Evolutionary conservation across 1,140 invertebrate species (phyloP).

Genomic region (Dinoponera quadriceps): DNA sequence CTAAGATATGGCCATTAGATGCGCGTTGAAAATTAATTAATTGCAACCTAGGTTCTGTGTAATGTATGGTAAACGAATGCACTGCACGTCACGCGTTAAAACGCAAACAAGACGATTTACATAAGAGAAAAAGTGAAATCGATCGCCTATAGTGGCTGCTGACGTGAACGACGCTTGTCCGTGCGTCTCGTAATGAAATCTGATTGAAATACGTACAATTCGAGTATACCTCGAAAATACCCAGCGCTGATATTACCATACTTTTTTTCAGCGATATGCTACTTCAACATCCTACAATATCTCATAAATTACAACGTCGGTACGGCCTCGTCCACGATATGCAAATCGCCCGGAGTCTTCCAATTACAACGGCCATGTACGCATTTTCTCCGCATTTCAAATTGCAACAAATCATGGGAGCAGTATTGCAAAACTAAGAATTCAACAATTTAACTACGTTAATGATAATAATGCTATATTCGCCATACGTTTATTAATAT

Average conservation of each 20-base stretch:
- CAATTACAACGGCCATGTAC: neutral
- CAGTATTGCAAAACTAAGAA: neutral
- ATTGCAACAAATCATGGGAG: no score
- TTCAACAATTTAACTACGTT: no score
- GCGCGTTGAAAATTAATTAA: neutral
- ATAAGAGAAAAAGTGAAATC: neutral
- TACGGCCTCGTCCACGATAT: slow-evolving; percentile 10
- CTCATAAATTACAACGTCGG: neutral
- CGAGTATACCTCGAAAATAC: neutral
- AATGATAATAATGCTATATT: no score
- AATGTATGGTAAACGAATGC: neutral
- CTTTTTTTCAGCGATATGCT: slow-evolving; percentile 15
- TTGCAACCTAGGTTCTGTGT: neutral
- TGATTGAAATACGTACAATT: slow-evolving; percentile 1
- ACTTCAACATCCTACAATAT: neutral
- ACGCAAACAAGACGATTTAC: neutral
- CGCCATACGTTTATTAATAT: no score
- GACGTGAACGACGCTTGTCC: neutral
- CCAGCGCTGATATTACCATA: neutral
- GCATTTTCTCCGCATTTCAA: neutral
- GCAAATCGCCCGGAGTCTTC: neutral
- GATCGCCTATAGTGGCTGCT: neutral
- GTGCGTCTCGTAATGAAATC: neutral
- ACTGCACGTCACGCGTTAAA: neutral
- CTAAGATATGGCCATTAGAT: neutral